Evolutionary conservation across 2,797 vertebrate species (phyloP), one percentile per base, ranked within the genome.

Genomic region (Myotis planiceps): DNA sequence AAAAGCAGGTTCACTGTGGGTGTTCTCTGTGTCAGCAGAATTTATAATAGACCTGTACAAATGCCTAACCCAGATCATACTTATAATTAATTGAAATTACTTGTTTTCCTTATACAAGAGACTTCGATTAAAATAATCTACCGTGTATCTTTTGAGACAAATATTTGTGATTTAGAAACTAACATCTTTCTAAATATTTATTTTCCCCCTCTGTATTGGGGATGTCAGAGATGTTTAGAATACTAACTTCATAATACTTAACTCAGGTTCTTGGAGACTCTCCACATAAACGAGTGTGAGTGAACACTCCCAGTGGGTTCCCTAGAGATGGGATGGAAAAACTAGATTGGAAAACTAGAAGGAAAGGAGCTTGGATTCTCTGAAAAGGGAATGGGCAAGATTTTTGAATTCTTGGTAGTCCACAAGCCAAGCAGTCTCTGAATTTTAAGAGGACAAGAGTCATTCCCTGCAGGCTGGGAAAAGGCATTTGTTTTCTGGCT

Each of bases 91-190:
- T 66, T 63, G 9, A 82, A 93, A 53, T 87, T 25, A 76, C 39
- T 51, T 65, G 6, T 6, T 92, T 88, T 92, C 34, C 47, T 27
- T 79, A 80, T 82, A 80, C 23, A 60, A 92, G 53, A 83, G 15
- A 55, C 27, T 80, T 94, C 76, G 82, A 82, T 32, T 85, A 81
- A 85, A 92, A 85, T 55, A 84, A 88, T 60, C 39, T 49, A 49
- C 27, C 45, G 37, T 74, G 25, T 83, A 83, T 84, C 76, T 84
- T 92, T 94, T 88, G 72, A 90, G 92, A 85, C 72, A 93, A 58
- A 80, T 66, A 84, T 47, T 82, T 66, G 9, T 63, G 74, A 94
- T 79, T 87, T 85, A 92, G 89, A 82, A 82, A 75, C 18, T 32
- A 88, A 37, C 3, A 13, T 42, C 45, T 91, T 51, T 53, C 51